Percentiles rank a stretch among this genome's conserved stretches.
Evolutionary conservation across 2,797 vertebrate species (phyloP).

Genomic region (Hydrolagus colliei): DNA sequence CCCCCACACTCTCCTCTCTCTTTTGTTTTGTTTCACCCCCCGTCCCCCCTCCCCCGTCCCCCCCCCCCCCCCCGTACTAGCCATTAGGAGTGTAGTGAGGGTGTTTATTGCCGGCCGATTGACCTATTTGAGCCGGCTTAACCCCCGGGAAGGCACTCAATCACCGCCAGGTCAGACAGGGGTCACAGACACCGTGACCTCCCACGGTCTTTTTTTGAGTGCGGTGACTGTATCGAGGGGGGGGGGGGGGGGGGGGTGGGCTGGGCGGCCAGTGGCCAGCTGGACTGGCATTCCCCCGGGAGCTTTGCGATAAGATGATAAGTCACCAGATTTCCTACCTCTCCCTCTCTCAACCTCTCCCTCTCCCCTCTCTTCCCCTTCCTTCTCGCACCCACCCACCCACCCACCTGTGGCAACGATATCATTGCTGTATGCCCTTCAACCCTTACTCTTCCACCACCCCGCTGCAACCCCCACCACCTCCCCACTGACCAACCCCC

Average conservation of each 20-base stretch:
- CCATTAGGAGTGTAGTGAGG: slow-evolving; percentile 4
- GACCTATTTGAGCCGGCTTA: slow-evolving; percentile 28
- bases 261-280: background rate
- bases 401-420: background rate
- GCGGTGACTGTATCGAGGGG: slow-evolving; percentile 23
- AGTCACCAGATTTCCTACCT: slow-evolving; percentile 24
- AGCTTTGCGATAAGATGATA: slow-evolving; percentile 34
- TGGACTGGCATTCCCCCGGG: slow-evolving; percentile 37
- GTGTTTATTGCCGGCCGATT: slow-evolving; percentile 37
- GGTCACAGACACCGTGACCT: slow-evolving; percentile 28
- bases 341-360: too few species aligned
- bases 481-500: too few species aligned
- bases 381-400: background rate
- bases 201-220: slow-evolving; percentile 26
- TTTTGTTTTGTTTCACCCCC: background rate
- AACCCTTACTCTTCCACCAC: too few species aligned
- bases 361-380: background rate
- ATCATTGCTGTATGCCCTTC: too few species aligned
- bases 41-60: too few species aligned
- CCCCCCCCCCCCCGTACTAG: background rate
- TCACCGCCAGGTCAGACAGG: slow-evolving; percentile 32
- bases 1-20: background rate
- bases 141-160: slow-evolving; percentile 15
- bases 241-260: too few species aligned
- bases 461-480: too few species aligned